Conservation (phyloP, 2,797 vertebrate genomes). For the Onychomys torridus region DNA sequence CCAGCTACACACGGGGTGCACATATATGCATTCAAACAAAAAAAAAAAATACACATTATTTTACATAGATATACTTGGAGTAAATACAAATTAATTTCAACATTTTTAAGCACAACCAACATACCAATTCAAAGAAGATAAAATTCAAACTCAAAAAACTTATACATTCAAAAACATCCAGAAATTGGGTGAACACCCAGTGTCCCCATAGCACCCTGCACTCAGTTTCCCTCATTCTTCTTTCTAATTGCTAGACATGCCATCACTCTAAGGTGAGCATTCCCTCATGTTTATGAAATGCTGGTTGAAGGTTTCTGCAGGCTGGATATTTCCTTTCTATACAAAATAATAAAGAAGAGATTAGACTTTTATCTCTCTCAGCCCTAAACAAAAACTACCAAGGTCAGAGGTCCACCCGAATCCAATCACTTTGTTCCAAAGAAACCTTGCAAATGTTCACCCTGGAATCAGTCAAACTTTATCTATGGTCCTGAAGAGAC, state of each 20-base stretch:
- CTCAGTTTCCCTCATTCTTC: neutral
- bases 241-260: neutral
- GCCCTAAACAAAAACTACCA: neutral
- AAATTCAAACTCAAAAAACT: neutral
- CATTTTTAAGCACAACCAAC: neutral
- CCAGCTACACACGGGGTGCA: no score
- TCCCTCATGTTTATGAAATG: neutral
- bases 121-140: slow-evolving; percentile 41
- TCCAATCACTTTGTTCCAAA: neutral
- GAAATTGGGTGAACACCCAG: neutral
- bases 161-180: neutral
- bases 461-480: neutral
- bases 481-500: slow-evolving; percentile 11
- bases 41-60: neutral
- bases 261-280: neutral
- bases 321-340: neutral
- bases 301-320: neutral
- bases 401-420: neutral
- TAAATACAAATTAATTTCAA: slow-evolving; percentile 30
- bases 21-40: neutral
- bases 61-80: neutral
- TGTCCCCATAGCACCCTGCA: neutral
- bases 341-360: neutral
- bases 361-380: neutral
- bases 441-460: neutral